phyloP scores from a whole-genome alignment of 2,888 invertebrate species.

The Melanchra persicariae region DNA sequence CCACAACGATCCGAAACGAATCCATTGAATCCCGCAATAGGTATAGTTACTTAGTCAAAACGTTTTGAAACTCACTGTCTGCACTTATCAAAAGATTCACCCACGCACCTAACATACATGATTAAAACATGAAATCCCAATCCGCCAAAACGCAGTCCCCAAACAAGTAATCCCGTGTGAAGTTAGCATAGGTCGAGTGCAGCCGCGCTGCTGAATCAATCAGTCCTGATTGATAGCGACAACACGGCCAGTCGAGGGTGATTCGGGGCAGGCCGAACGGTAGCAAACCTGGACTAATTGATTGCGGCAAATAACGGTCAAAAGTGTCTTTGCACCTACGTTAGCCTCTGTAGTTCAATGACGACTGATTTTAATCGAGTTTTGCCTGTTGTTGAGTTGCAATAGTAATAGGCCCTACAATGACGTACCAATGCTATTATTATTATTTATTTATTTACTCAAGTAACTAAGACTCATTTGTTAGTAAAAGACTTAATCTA shows the following conservation, averaged over 20 bases:
- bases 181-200: neutral
- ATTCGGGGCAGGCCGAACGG: constrained; percentile 23
- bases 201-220: constrained; percentile 41
- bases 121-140: neutral
- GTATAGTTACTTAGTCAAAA: no score
- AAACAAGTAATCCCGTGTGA: neutral
- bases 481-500: no score
- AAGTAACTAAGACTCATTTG: no score
- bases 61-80: neutral
- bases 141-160: constrained; percentile 1
- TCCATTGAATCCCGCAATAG: no score
- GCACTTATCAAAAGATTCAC: no score
- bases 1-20: no score
- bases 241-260: constrained; percentile 35
- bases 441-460: no score
- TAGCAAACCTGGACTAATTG: constrained; percentile 43
- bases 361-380: neutral
- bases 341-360: neutral
- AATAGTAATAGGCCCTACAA: no score
- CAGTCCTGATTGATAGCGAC: constrained; percentile 47
- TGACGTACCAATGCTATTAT: no score
- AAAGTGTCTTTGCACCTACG: neutral
- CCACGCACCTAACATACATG: neutral
- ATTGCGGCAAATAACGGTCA: constrained; percentile 16
- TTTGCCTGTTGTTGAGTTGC: neutral